Percentiles rank a stretch among this genome's conserved stretches.
These are phyloP conservation scores for Gymnopithys bicolor DNA, from an alignment of 2,797 vertebrate genomes.

Conservation along the genomic window DNA sequence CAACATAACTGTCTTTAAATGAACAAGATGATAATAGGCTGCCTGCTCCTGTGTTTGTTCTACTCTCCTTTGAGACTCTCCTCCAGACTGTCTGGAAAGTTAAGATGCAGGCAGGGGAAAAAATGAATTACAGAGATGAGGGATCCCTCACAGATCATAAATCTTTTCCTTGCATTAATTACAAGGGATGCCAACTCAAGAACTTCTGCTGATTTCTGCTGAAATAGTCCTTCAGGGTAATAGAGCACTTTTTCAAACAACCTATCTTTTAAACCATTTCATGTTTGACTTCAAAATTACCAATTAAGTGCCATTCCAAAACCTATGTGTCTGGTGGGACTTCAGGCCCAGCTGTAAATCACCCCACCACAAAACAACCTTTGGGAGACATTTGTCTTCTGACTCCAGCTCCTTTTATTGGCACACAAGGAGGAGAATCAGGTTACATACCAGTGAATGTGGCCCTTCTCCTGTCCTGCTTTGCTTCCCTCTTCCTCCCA, in stretches of 20 bases:
- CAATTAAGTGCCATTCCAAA: not conserved
- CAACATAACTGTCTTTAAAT: not conserved
- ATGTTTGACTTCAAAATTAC: slow-evolving; percentile 2
- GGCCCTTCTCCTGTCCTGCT: not conserved
- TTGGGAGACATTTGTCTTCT: not conserved
- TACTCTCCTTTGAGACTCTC: not conserved
- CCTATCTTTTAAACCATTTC: not conserved
- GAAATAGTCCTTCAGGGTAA: not conserved
- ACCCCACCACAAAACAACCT: not conserved
- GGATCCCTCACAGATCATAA: not conserved
- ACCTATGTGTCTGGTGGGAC: not conserved
- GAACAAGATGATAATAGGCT: not conserved
- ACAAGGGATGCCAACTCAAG: not conserved
- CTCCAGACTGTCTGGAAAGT: not conserved
- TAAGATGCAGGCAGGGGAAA: not conserved
- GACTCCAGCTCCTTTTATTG: not conserved
- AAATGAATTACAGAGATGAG: not conserved
- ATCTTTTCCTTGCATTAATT: slow-evolving; percentile 5
- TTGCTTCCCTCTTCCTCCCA: not conserved
- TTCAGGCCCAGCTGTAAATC: not conserved
- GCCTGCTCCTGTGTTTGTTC: not conserved
- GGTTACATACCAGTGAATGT: not conserved
- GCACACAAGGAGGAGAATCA: not conserved
- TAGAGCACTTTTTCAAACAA: not conserved
- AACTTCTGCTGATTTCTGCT: not conserved